Percentiles rank a stretch among this genome's conserved stretches.
phyloP scores from a whole-genome alignment of 2,888 invertebrate species.

The Molanna angustata region DNA sequence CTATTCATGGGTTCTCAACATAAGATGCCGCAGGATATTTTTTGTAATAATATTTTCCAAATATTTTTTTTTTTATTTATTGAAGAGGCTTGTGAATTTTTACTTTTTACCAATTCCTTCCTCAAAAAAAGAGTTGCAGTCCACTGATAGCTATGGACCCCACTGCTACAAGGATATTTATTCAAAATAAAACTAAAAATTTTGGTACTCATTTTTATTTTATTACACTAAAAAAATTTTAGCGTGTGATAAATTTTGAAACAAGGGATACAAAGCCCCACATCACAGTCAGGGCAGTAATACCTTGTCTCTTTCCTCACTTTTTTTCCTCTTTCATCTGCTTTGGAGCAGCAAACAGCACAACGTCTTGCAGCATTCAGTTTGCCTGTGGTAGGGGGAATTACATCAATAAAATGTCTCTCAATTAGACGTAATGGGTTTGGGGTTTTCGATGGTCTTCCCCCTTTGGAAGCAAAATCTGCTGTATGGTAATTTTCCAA shows the following conservation, averaged over 20 bases:
- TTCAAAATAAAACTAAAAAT: too few species aligned
- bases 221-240: slow-evolving; percentile 1
- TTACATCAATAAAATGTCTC: slow-evolving; percentile 16
- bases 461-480: slow-evolving; percentile 15
- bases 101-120: too few species aligned
- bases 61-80: too few species aligned
- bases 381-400: slow-evolving; percentile 17
- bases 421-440: slow-evolving; percentile 20
- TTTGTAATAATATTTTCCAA: too few species aligned
- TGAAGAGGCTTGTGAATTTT: too few species aligned
- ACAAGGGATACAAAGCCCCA: slow-evolving; percentile 22
- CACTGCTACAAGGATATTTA: too few species aligned
- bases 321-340: slow-evolving; percentile 17
- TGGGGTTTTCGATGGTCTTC: slow-evolving; percentile 17
- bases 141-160: too few species aligned
- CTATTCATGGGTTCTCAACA: too few species aligned
- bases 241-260: slow-evolving; percentile 23
- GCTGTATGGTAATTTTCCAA: slow-evolving; percentile 15
- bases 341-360: slow-evolving; percentile 18
- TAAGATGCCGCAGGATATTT: too few species aligned
- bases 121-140: too few species aligned
- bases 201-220: too few species aligned
- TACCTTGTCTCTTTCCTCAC: slow-evolving; percentile 17
- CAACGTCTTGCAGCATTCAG: slow-evolving; percentile 14
- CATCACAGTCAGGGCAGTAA: slow-evolving; percentile 19